Conservation (phyloP, 2,797 vertebrate species). For the Hippopotamyrus pictus region DNA sequence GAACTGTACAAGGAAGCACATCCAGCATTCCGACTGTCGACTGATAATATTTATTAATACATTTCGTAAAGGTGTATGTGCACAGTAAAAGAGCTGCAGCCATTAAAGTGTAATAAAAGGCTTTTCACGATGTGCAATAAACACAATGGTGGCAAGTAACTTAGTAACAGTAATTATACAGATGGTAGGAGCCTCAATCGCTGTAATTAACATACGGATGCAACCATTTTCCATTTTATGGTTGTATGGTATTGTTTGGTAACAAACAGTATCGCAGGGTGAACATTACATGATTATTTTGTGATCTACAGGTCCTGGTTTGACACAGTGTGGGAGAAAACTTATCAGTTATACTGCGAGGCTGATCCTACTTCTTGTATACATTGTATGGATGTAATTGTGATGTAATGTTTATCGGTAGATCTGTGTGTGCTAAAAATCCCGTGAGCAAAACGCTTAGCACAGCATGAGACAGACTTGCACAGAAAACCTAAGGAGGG, state of each 20-base stretch:
- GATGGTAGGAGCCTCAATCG: background rate
- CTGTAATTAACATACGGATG: slow-evolving; percentile 5
- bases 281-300: background rate
- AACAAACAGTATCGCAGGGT: background rate
- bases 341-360: background rate
- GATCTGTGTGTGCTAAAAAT: background rate
- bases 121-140: background rate
- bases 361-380: background rate
- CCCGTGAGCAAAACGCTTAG: background rate
- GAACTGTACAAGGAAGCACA: background rate
- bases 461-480: background rate
- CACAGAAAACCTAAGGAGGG: background rate
- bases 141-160: background rate
- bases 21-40: background rate
- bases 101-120: background rate
- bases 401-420: background rate
- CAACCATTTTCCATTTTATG: background rate
- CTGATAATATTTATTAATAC: background rate
- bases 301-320: background rate
- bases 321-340: background rate
- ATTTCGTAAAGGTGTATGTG: background rate
- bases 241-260: background rate
- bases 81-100: background rate
- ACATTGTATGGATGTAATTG: background rate
- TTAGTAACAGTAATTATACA: slow-evolving; percentile 5